phyloP scores from a whole-genome alignment of 2,888 invertebrate genomes.

The Ormia ochracea region DNA sequence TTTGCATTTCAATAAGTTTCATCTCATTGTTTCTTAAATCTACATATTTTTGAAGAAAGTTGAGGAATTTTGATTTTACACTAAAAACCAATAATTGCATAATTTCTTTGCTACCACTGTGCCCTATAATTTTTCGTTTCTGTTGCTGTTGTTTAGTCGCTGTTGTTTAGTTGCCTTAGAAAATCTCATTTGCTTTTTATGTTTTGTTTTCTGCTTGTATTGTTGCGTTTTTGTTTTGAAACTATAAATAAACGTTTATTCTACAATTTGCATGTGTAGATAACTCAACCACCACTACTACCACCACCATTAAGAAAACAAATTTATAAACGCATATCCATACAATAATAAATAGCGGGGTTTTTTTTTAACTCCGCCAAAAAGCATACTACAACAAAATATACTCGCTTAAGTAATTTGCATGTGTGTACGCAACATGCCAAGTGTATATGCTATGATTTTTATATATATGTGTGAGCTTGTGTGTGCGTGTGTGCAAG shows the following conservation, averaged over 20 bases:
- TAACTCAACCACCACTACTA: background rate
- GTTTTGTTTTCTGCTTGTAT: conserved; percentile 11
- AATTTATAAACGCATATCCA: background rate
- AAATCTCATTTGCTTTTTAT: conserved; percentile 8
- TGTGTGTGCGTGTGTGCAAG: background rate
- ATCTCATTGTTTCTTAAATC: too few species aligned
- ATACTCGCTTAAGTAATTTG: conserved; percentile 7
- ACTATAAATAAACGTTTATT: conserved; percentile 59
- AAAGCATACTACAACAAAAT: conserved; percentile 32
- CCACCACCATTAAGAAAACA: background rate
- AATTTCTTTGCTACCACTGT: background rate
- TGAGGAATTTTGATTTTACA: too few species aligned
- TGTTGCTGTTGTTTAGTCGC: too few species aligned
- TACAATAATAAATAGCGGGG: background rate
- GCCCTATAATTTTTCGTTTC: background rate
- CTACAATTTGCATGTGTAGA: conserved; percentile 47
- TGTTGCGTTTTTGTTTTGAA: conserved; percentile 33
- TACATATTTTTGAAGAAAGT: too few species aligned
- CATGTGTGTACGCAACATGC: background rate
- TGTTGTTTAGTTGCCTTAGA: background rate
- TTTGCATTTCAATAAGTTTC: too few species aligned
- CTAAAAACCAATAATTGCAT: too few species aligned
- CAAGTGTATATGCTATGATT: too few species aligned
- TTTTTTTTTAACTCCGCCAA: conserved; percentile 11
- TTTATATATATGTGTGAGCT: conserved; percentile 7